Percentiles rank a stretch among this genome's conserved stretches.
phyloP scores from a whole-genome alignment of 2,797 vertebrate species.

The Halcyon badia region DNA sequence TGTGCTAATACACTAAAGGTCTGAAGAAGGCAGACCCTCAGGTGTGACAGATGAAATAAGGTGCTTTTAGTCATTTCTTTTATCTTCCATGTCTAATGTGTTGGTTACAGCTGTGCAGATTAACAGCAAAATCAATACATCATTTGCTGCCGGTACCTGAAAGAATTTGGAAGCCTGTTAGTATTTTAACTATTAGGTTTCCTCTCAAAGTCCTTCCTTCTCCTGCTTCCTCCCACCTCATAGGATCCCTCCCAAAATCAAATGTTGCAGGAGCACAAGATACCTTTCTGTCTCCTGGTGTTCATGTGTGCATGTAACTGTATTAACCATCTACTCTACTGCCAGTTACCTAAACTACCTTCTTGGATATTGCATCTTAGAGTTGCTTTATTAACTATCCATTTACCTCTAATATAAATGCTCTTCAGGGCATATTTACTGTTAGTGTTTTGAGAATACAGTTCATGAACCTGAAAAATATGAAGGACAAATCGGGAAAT shows the following conservation, averaged over 20 bases:
- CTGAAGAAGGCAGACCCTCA: constrained; percentile 81
- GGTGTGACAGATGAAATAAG: constrained; percentile 85
- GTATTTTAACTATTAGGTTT: constrained; percentile 80
- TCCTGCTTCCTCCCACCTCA: not conserved
- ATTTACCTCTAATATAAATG: not conserved
- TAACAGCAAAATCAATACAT: constrained; percentile 85
- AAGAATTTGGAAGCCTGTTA: constrained; percentile 76
- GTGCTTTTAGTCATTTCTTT: constrained; percentile 83
- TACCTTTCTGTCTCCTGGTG: not conserved
- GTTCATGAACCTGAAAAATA: not conserved
- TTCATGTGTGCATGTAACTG: not conserved
- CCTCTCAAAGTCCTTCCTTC: constrained; percentile 5
- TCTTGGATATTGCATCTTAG: constrained; percentile 17
- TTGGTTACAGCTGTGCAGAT: constrained; percentile 84
- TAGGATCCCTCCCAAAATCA: not conserved
- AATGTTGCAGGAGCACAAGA: not conserved
- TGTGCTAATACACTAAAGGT: constrained; percentile 82
- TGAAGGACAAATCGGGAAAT: not conserved
- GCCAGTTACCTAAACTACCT: not conserved
- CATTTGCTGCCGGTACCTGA: constrained; percentile 79
- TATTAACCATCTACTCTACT: not conserved
- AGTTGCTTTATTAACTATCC: not conserved
- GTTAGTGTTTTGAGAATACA: not conserved
- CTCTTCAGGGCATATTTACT: not conserved
- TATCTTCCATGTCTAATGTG: constrained; percentile 85